A percentile compares a stretch with the other conserved stretches of the same genome.
phyloP scores from a whole-genome alignment of 2,113 vertebrate species.

The Cercocebus atys region DNA sequence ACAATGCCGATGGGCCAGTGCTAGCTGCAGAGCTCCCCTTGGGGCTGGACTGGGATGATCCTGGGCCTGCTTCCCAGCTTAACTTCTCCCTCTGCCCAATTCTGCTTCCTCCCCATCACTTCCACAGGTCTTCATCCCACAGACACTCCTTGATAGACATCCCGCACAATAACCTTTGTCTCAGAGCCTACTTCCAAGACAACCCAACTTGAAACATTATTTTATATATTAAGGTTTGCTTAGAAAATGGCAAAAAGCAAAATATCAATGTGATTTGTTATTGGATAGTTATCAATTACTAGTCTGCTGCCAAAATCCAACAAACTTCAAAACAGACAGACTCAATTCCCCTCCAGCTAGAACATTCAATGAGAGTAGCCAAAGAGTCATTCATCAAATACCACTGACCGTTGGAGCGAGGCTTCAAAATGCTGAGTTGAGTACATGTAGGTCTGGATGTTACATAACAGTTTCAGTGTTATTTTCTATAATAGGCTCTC shows the following conservation, averaged over 20 bases:
- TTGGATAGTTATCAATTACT: background rate
- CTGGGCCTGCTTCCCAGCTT: background rate
- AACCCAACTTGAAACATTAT: background rate
- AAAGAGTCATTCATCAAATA: background rate
- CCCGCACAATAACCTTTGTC: background rate
- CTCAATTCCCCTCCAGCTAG: background rate
- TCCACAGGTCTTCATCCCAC: background rate
- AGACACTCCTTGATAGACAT: background rate
- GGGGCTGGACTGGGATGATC: too few species aligned
- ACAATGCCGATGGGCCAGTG: too few species aligned
- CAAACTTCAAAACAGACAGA: background rate
- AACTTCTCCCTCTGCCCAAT: background rate
- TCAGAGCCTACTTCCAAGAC: too few species aligned
- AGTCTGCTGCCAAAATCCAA: background rate
- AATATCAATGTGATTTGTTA: background rate
- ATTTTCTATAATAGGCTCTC: background rate
- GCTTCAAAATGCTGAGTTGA: background rate
- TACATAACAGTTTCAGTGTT: background rate
- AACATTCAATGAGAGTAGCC: background rate
- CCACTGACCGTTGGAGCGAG: fast-evolving
- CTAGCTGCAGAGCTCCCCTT: background rate
- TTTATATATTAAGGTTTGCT: background rate
- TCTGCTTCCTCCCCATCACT: background rate
- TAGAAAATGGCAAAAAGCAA: background rate
- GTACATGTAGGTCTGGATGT: background rate